Evolutionary conservation across 2,888 invertebrate genomes (phyloP), one percentile per base, ranked within the genome.

Genomic region (Frankliniella intonsa): DNA sequence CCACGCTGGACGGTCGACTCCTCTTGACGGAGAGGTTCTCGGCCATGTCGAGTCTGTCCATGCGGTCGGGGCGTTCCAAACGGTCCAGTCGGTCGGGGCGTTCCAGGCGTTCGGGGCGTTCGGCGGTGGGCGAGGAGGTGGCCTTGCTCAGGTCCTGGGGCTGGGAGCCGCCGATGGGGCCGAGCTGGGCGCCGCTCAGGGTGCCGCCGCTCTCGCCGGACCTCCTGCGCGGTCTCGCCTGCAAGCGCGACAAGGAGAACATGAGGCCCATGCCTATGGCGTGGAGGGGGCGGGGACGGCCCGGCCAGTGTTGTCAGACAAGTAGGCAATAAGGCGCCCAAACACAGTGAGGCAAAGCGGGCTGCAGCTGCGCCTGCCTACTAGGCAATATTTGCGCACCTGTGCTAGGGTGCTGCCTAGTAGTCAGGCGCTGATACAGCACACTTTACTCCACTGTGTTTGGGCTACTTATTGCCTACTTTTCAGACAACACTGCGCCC

Each of bases 191-290:
- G 69, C 69, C 69, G 25, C 22, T 25, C 69, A 76, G 22, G 69
- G 69, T 10, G 69, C 50, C 85, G 49, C 90, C 90, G 84, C 89
- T 88, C 83, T 96, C 96, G 10, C 95, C 95, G 0, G 95, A 95
- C 86, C 96, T 91, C 84, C 96, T 90, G 80, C 96, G 90, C 5
- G 96, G 96, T 81, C 96, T 90, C 11, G 96, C 96, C 88, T 96
- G 83, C 22, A 83, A 82, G 81, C n/a, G 84, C 81, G 69, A 10
- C 25, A 22, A 76, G 69, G 69, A 22, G 22, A 10, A 8, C 69
- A 22, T 1, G 25, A n/a, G 22, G 25, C 10, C 69, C 69, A 12
- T 17, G 62, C 62, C 25, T 22, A 9, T 25, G 69, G 12, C 69
- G 55, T 0, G 55, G 14, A 14, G 11, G 12, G 14, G 55, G 12